Evolutionary conservation across 2,888 invertebrate species (phyloP), one percentile per base, ranked within the genome.

Genomic region (Drosophila mercatorum): DNA sequence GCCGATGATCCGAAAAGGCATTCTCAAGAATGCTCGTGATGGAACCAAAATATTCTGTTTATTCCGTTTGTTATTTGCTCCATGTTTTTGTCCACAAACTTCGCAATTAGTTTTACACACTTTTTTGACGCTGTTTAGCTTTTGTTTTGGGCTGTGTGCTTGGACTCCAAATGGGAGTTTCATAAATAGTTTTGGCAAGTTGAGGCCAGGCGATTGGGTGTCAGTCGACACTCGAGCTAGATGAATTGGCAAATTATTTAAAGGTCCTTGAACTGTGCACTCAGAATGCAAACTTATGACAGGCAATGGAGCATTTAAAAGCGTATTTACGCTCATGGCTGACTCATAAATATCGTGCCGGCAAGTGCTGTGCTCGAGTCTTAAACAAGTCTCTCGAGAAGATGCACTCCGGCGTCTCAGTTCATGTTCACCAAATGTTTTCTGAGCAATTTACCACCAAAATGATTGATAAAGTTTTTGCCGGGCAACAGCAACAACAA

Each of bases 381-480:
- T 31, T 34, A 38, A 49, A 26, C 38, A 44, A 68, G 31, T 51
- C 57, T 51, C 12, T 51, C 12, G 26, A 40, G 51, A 10, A 51
- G 38, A 40, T 68, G 40, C 43, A 44, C 68, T 65, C 17, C 26
- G 46, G 76, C 65, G 56, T 52, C 38, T 5, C 51, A 79, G 66
- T 77, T 75, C 75, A 75, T 77, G 71, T 70, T 80, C 75, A 66
- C 67, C 84, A 75, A 76, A 85, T 85, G 83, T 90, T 91, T 90
- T 89, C 91, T 84, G 88, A 91, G 83, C 91, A 91, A 91, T 91
- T 91, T 91, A 90, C 83, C 91, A 80, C 78, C 91, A 91, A 91
- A 91, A 91, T 91, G 91, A 91, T 91, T 90, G 91, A 91, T 91
- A 90, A 91, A 91, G 83, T 90, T 91, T 88, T 85, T 80, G 41